phyloP scores from a whole-genome alignment of 2,113 vertebrate genomes.

The Gadus chalcogrammus region DNA sequence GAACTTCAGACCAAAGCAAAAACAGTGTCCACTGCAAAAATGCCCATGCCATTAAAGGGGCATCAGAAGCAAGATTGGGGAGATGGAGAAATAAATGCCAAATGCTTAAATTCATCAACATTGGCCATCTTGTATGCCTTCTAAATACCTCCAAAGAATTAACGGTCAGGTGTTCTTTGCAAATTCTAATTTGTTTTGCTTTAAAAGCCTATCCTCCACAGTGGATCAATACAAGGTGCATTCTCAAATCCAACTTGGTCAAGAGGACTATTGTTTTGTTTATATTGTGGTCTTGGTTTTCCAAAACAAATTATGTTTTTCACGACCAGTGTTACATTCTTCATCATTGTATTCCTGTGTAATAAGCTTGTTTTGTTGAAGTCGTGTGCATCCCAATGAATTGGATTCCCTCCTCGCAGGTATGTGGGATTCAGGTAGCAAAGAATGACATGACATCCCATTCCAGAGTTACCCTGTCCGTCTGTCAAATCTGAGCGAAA shows the following conservation, averaged over 20 bases:
- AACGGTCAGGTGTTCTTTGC: no score
- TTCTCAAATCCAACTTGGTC: no score
- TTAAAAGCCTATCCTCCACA: no score
- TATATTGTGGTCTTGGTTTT: no score
- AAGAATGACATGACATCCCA: conserved; percentile 29
- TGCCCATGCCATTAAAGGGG: conserved; percentile 18
- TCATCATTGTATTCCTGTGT: no score
- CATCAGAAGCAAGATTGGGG: conserved; percentile 4
- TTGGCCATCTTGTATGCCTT: conserved; percentile 5
- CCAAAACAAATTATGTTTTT: no score
- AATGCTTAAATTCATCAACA: conserved; percentile 26
- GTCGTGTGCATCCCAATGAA: conserved; percentile 4
- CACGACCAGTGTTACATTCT: no score
- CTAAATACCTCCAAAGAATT: no score
- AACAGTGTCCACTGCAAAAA: conserved; percentile 33
- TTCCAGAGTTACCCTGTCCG: conserved; percentile 15
- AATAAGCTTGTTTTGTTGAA: neutral
- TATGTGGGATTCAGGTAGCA: conserved; percentile 46
- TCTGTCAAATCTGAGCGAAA: no score
- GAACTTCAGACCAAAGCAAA: conserved; percentile 32
- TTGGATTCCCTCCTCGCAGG: conserved; percentile 31
- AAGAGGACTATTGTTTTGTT: no score
- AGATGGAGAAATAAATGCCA: neutral
- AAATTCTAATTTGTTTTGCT: no score
- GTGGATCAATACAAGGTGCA: no score